Conservation (phyloP, 2,888 invertebrate species). For the Megaustenia siamemsis region DNA sequence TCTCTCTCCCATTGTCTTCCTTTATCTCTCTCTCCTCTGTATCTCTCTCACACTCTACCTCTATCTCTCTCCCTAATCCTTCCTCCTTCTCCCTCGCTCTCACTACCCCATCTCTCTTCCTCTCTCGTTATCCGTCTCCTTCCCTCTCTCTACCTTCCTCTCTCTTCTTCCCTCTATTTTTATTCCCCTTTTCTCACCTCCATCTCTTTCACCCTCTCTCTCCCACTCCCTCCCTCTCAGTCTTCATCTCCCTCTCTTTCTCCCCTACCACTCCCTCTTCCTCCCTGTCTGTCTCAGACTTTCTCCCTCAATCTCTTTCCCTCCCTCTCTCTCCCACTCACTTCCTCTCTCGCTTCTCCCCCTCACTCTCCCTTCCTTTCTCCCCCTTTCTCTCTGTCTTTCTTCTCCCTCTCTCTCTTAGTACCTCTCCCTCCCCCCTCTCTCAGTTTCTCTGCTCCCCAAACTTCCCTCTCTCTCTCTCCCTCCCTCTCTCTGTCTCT, state of each 20-base stretch:
- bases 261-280: neutral
- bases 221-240: too few relatives aligned
- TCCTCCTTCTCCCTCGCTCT: neutral
- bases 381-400: too few relatives aligned
- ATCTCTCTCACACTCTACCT: neutral
- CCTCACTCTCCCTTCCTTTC: neutral
- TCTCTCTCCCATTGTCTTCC: neutral
- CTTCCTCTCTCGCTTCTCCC: neutral
- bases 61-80: neutral
- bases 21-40: neutral
- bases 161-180: neutral
- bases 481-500: conserved; percentile 3
- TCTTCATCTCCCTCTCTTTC: too few relatives aligned
- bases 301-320: too few relatives aligned
- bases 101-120: neutral
- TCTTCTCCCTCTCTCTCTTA: neutral
- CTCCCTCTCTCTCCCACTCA: too few relatives aligned
- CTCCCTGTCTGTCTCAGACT: too few relatives aligned
- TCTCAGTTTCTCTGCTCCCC: neutral
- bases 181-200: neutral
- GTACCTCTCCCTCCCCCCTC: too few relatives aligned
- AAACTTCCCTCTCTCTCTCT: neutral
- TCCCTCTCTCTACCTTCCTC: neutral
- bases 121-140: neutral
- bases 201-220: too few relatives aligned